These are phyloP conservation scores for Phylloscopus collybita DNA, from an alignment of 2,797 vertebrate species.

Conservation along the genomic window DNA sequence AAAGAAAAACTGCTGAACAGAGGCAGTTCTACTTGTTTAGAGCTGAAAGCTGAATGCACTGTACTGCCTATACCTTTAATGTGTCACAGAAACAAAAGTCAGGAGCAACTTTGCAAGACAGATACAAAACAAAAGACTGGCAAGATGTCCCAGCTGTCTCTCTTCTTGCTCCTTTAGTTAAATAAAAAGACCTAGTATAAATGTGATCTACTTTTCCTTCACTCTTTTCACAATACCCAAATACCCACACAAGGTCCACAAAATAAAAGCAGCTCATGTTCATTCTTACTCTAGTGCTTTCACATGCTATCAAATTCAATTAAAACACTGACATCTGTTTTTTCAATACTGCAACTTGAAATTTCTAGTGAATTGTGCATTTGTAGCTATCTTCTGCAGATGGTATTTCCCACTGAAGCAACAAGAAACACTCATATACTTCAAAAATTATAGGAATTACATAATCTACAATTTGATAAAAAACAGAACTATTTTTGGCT, in stretches of 20 bases:
- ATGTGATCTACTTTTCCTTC: neutral
- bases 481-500: constrained; percentile 2
- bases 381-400: neutral
- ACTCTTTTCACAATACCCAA: neutral
- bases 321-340: neutral
- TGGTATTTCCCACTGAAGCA: neutral
- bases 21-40: neutral
- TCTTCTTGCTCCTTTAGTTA: neutral
- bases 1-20: neutral
- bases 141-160: neutral
- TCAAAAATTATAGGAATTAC: neutral
- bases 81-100: neutral
- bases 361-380: neutral
- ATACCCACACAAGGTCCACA: neutral
- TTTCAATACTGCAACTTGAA: neutral
- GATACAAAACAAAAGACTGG: neutral
- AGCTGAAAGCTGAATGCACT: neutral
- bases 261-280: neutral
- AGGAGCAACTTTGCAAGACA: neutral
- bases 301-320: neutral
- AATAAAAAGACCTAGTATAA: neutral
- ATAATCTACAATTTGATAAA: neutral
- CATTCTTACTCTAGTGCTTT: neutral
- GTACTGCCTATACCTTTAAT: neutral
- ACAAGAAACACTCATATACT: neutral